These are phyloP conservation scores for Denticeps clupeoides DNA, from an alignment of 2,797 vertebrate species.

Conservation along the genomic window DNA sequence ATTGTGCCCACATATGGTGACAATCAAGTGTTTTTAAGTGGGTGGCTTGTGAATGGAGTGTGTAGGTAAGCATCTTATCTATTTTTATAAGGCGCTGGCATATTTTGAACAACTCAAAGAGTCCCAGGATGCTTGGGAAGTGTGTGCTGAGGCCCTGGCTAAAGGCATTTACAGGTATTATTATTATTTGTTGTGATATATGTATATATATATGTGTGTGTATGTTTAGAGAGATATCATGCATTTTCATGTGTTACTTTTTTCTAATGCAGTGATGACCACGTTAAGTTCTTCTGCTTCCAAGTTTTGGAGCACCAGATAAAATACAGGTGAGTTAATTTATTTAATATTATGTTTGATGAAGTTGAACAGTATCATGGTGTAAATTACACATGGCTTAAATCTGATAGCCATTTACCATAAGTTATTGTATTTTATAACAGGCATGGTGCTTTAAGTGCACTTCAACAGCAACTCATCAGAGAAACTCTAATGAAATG, in stretches of 20 bases:
- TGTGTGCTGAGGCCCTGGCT: conserved; percentile 85
- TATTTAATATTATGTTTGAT: too few species aligned
- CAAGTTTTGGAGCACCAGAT: conserved; percentile 97
- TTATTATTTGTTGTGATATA: background rate
- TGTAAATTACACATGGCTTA: too few species aligned
- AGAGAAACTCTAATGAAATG: conserved; percentile 90
- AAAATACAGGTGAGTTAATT: conserved; percentile 93
- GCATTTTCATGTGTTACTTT: conserved; percentile 1
- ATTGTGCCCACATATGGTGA: too few species aligned
- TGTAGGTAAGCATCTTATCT: background rate
- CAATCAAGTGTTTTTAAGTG: background rate
- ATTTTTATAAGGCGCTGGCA: conserved; percentile 69
- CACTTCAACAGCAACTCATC: conserved; percentile 83
- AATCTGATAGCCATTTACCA: too few species aligned
- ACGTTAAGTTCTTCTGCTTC: conserved; percentile 98
- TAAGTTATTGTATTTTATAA: too few species aligned
- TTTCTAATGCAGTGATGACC: conserved; percentile 73
- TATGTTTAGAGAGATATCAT: too few species aligned
- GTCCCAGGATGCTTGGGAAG: conserved; percentile 92
- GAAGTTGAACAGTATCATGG: too few species aligned
- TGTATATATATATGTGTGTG: background rate
- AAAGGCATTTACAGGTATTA: conserved; percentile 83
- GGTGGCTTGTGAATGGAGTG: background rate
- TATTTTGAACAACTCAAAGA: conserved; percentile 97
- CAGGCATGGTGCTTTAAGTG: conserved; percentile 77